A percentile compares a stretch with the other conserved stretches of the same genome.
These are phyloP conservation scores for Telmatherina bonti DNA, from an alignment of 2,797 vertebrate genomes.

Conservation along the genomic window DNA sequence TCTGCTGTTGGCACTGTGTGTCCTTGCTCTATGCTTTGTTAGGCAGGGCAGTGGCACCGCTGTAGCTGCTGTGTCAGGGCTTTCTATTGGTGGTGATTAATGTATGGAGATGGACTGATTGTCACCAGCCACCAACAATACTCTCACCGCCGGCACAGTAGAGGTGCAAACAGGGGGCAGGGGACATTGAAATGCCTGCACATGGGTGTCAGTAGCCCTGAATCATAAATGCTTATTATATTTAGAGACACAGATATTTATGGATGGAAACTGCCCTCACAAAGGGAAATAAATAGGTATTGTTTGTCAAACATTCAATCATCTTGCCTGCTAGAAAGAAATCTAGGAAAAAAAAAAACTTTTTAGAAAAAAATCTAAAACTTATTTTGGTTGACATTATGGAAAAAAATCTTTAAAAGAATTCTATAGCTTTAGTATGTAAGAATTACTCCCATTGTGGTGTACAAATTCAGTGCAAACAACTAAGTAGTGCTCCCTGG, in stretches of 20 bases:
- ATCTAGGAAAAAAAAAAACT: too few relatives aligned
- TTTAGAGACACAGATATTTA: not conserved
- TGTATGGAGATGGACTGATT: constrained; percentile 94
- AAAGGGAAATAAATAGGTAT: too few relatives aligned
- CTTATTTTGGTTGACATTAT: too few relatives aligned
- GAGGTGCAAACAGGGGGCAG: constrained; percentile 57
- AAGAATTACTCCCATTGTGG: too few relatives aligned
- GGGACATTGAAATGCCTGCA: constrained; percentile 38
- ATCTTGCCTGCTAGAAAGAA: too few relatives aligned
- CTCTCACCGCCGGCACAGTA: constrained; percentile 87
- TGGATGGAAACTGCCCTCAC: not conserved
- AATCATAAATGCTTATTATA: constrained; percentile 27
- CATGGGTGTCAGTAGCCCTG: constrained; percentile 26
- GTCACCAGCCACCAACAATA: constrained; percentile 95
- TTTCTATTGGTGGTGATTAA: constrained; percentile 98
- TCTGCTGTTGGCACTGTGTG: constrained; percentile 93
- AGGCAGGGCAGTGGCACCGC: constrained; percentile 90
- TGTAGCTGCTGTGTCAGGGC: constrained; percentile 97
- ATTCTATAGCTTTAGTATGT: too few relatives aligned
- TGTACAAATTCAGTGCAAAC: too few relatives aligned
- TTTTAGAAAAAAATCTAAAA: too few relatives aligned
- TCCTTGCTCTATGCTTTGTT: constrained; percentile 99
- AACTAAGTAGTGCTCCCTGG: too few relatives aligned
- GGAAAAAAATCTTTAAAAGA: not conserved
- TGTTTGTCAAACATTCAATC: too few relatives aligned